These are phyloP conservation scores for Craniophora ligustri DNA, from an alignment of 2,888 invertebrate species.

Conservation along the genomic window DNA sequence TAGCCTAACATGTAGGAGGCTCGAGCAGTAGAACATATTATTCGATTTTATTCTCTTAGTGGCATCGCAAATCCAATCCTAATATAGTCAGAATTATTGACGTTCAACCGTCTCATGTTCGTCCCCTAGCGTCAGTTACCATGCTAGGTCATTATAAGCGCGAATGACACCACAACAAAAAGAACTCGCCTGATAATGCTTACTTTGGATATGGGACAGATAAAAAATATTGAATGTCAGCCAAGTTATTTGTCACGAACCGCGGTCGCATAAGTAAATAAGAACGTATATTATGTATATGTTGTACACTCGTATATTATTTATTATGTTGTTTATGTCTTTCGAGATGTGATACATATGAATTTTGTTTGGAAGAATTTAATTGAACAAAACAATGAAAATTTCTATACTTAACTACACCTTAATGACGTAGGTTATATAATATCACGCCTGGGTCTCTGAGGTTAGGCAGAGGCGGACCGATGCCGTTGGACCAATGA, in stretches of 20 bases:
- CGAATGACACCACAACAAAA: conserved; percentile 22
- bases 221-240: conserved; percentile 58
- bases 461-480: too few relatives aligned
- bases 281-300: conserved; percentile 1
- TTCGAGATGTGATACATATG: not conserved
- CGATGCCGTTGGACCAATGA: too few relatives aligned
- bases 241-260: conserved; percentile 51
- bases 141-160: conserved; percentile 25
- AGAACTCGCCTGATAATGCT: conserved; percentile 37
- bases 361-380: too few relatives aligned
- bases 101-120: not conserved
- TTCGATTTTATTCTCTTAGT: too few relatives aligned
- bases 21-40: too few relatives aligned
- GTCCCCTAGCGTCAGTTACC: conserved; percentile 10
- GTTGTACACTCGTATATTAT: not conserved
- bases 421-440: too few relatives aligned
- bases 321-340: conserved; percentile 5
- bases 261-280: conserved; percentile 21
- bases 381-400: too few relatives aligned
- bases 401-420: too few relatives aligned
- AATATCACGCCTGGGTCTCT: too few relatives aligned
- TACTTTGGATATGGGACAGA: conserved; percentile 30
- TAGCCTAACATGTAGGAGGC: too few relatives aligned
- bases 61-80: too few relatives aligned
- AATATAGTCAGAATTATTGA: not conserved